Evolutionary conservation across 2,113 vertebrate species (phyloP).

Genomic region (Tupaia tana): DNA sequence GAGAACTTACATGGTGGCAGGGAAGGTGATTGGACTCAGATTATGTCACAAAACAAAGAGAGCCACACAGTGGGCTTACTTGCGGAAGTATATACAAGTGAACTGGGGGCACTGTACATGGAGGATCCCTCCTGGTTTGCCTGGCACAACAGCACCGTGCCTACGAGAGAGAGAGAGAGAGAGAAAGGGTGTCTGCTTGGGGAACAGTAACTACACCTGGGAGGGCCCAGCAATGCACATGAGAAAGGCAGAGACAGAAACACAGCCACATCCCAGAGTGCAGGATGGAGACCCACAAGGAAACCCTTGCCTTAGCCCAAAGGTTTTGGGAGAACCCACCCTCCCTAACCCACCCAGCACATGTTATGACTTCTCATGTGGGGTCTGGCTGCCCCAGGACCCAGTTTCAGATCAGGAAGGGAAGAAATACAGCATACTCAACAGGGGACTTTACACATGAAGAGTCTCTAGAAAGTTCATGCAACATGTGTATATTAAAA

Average conservation of each 20-base stretch:
- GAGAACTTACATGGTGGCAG: slow-evolving; percentile 69
- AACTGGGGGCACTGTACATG: slow-evolving; percentile 91
- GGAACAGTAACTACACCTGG: slow-evolving; percentile 78
- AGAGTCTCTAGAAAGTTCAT: too few species aligned
- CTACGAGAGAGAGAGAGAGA: slow-evolving; percentile 87
- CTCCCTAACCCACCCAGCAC: neutral
- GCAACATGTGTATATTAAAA: too few species aligned
- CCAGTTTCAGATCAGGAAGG: neutral
- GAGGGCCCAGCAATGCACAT: slow-evolving; percentile 58
- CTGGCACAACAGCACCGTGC: slow-evolving; percentile 91
- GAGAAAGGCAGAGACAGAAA: slow-evolving; percentile 70
- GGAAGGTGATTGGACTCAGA: slow-evolving; percentile 74
- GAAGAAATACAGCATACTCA: neutral
- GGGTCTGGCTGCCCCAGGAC: neutral
- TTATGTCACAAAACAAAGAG: slow-evolving; percentile 82
- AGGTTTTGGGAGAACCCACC: neutral
- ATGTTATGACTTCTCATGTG: fast-evolving
- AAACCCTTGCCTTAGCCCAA: neutral
- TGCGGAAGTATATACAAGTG: slow-evolving; percentile 92
- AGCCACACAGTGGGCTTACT: slow-evolving; percentile 87
- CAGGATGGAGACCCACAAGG: neutral
- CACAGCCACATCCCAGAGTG: slow-evolving; percentile 54
- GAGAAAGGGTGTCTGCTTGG: slow-evolving; percentile 84
- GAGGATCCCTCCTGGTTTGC: slow-evolving; percentile 91
- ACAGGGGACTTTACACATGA: neutral